Evolutionary conservation across 2,797 vertebrate species (phyloP).

Genomic region (Fringilla coelebs): DNA sequence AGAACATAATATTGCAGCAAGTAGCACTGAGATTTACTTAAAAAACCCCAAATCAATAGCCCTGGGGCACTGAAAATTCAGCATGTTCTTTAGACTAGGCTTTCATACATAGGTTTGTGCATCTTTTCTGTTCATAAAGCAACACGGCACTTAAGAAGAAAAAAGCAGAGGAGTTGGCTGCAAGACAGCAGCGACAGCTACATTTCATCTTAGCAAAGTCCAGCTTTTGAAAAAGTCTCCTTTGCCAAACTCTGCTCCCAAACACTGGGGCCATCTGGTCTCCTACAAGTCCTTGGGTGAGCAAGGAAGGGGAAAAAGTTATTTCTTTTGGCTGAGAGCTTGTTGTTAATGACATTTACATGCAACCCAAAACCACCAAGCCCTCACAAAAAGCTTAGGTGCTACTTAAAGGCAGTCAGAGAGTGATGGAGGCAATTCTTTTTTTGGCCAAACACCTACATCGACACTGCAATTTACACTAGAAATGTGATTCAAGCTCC

Average conservation of each 20-base stretch:
- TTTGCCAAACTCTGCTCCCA: conserved; percentile 55
- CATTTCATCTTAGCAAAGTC: conserved; percentile 49
- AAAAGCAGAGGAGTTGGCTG: conserved; percentile 4
- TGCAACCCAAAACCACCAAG: conserved; percentile 52
- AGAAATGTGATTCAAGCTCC: conserved; percentile 16
- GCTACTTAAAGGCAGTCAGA: conserved; percentile 63
- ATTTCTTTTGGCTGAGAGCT: conserved; percentile 56
- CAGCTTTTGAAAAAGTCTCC: conserved; percentile 32
- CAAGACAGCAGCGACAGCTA: conserved; percentile 52
- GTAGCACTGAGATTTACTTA: neutral
- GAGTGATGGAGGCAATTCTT: conserved; percentile 40
- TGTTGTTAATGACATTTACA: conserved; percentile 61
- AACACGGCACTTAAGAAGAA: neutral
- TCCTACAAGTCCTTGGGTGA: conserved; percentile 15
- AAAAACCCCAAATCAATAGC: neutral
- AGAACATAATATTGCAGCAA: neutral
- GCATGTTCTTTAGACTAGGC: neutral
- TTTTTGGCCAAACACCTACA: conserved; percentile 54
- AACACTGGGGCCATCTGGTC: conserved; percentile 61
- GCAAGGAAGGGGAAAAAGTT: neutral
- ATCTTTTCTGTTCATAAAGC: neutral
- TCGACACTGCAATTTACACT: neutral
- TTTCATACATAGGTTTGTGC: neutral
- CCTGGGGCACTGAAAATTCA: neutral
- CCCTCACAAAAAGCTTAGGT: conserved; percentile 53